Conservation (phyloP, 2,797 vertebrate genomes). For the Enteromius unitaeniatus region DNA sequence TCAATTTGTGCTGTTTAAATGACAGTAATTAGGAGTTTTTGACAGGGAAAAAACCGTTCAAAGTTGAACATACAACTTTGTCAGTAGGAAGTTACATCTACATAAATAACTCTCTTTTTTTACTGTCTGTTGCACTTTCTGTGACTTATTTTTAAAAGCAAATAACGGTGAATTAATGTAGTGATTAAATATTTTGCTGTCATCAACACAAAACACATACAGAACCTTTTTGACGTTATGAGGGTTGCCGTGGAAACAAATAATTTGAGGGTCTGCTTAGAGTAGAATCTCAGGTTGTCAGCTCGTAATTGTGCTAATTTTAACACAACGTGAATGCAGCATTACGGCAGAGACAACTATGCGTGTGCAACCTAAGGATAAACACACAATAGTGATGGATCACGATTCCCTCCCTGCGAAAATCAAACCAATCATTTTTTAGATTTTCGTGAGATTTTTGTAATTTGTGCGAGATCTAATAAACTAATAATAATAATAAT, state of each 20-base stretch:
- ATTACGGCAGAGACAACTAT: neutral
- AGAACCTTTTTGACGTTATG: neutral
- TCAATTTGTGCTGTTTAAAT: neutral
- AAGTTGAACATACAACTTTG: neutral
- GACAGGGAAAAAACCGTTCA: neutral
- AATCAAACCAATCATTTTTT: neutral
- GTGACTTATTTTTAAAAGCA: slow-evolving; percentile 3
- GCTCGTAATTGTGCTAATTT: slow-evolving; percentile 11
- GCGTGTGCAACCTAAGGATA: slow-evolving; percentile 1
- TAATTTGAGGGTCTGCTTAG: neutral
- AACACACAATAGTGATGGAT: slow-evolving; percentile 3
- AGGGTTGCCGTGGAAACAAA: slow-evolving; percentile 15
- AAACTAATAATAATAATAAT: no score
- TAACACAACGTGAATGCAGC: slow-evolving; percentile 5
- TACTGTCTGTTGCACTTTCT: neutral
- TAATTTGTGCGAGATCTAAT: neutral
- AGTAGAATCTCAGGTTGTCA: slow-evolving; percentile 7
- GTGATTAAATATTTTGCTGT: slow-evolving; percentile 3
- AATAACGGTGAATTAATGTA: neutral
- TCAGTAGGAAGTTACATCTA: neutral
- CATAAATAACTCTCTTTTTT: neutral
- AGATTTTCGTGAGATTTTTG: no score
- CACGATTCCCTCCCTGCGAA: neutral
- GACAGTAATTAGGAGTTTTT: neutral
- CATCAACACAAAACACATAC: slow-evolving; percentile 14